phyloP scores from a whole-genome alignment of 2,888 invertebrate species.

The Tanypteryx hageni region DNA sequence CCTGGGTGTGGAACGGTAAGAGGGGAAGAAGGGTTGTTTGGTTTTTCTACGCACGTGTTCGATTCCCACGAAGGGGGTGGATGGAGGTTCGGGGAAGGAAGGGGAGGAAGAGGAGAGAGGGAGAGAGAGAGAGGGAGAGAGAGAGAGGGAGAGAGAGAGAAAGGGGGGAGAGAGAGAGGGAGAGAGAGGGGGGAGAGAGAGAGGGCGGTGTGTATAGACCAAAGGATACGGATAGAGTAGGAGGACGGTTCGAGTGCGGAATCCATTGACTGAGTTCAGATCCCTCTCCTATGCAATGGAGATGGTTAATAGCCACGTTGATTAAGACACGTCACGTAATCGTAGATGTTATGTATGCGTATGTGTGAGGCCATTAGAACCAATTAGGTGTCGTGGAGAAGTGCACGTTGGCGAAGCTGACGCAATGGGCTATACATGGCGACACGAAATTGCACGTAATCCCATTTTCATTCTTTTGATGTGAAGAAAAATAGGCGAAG shows the following conservation, averaged over 20 bases:
- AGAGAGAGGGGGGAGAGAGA: background rate
- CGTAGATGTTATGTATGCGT: no score
- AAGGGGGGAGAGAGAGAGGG: background rate
- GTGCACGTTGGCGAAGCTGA: background rate
- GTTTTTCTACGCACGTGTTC: conserved; percentile 43
- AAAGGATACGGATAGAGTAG: background rate
- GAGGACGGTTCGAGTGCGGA: background rate
- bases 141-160: no score
- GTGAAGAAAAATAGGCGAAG: no score
- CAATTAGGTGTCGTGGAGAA: background rate
- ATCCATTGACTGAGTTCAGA: background rate
- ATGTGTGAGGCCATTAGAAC: no score
- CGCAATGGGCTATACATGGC: no score
- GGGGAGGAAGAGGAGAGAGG: background rate
- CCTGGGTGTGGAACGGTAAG: background rate
- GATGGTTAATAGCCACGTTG: no score
- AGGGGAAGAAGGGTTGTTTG: conserved; percentile 5
- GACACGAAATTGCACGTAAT: no score
- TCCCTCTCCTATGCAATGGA: no score
- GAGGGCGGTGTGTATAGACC: background rate
- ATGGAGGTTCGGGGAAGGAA: background rate
- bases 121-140: background rate
- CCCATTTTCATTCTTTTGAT: no score
- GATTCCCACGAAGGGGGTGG: conserved; percentile 50
- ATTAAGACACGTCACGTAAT: no score